Percentiles rank a stretch among this genome's conserved stretches.
Evolutionary conservation across 2,888 invertebrate species (phyloP).

Genomic region (Plagodis pulveraria): DNA sequence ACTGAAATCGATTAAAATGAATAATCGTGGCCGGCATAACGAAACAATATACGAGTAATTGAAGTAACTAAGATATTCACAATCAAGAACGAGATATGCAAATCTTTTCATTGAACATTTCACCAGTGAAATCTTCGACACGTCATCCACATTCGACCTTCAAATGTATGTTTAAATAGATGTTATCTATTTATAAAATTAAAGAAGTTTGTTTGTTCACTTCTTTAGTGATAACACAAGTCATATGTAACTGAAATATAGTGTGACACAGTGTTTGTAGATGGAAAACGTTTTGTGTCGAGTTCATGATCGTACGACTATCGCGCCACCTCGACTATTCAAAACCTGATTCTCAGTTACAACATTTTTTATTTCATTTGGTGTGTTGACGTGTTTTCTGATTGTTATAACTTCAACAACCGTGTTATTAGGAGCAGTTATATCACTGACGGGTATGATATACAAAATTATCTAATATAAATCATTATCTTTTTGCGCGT

Average conservation of each 20-base stretch:
- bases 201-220: conserved; percentile 13
- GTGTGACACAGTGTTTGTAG: conserved; percentile 41
- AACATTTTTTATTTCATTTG: conserved; percentile 37
- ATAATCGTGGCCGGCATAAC: background rate
- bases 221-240: conserved; percentile 5
- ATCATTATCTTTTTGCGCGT: conserved; percentile 28
- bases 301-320: conserved; percentile 63
- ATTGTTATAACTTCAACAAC: conserved; percentile 32
- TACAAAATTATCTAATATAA: conserved; percentile 29
- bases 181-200: conserved; percentile 18
- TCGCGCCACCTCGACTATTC: conserved; percentile 61
- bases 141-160: conserved; percentile 22
- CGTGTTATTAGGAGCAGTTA: conserved; percentile 33
- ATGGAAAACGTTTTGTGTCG: conserved; percentile 48
- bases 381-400: conserved; percentile 29
- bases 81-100: no score
- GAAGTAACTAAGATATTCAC: background rate
- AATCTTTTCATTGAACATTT: background rate
- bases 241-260: background rate
- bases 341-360: conserved; percentile 43
- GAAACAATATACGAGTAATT: background rate
- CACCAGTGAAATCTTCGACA: conserved; percentile 5
- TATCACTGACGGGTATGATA: conserved; percentile 27
- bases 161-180: conserved; percentile 18
- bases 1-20: conserved; percentile 2